phyloP scores from a whole-genome alignment of 2,888 invertebrate genomes.

The Drosophila silvestris region DNA sequence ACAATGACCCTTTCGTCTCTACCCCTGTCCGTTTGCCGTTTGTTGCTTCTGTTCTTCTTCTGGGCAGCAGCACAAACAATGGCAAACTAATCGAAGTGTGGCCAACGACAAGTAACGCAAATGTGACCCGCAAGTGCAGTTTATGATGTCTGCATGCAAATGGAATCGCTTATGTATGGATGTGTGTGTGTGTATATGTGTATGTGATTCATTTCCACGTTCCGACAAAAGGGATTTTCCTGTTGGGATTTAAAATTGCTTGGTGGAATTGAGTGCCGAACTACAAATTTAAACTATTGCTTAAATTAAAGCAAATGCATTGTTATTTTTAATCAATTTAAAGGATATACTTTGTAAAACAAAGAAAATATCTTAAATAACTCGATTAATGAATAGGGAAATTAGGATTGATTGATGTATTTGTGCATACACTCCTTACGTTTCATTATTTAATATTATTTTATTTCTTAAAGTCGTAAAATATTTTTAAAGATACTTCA shows the following conservation, averaged over 20 bases:
- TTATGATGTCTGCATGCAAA: constrained; percentile 78
- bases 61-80: constrained; percentile 40
- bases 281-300: neutral
- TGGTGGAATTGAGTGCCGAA: neutral
- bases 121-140: constrained; percentile 56
- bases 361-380: neutral
- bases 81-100: constrained; percentile 70
- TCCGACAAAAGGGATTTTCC: constrained; percentile 4
- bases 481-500: neutral
- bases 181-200: neutral
- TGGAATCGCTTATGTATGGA: constrained; percentile 47
- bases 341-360: neutral
- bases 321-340: neutral
- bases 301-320: neutral
- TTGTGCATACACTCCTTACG: neutral
- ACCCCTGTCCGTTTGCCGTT: neutral
- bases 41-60: constrained; percentile 3
- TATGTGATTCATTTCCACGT: constrained; percentile 21
- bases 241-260: neutral
- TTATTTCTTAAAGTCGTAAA: neutral
- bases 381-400: neutral
- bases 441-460: neutral
- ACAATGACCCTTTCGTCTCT: constrained; percentile 53
- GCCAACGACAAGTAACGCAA: constrained; percentile 38
- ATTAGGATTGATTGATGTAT: neutral